Base-by-base conservation (phyloP, 2,113 vertebrate species). In the Pungitius pungitius region DNA sequence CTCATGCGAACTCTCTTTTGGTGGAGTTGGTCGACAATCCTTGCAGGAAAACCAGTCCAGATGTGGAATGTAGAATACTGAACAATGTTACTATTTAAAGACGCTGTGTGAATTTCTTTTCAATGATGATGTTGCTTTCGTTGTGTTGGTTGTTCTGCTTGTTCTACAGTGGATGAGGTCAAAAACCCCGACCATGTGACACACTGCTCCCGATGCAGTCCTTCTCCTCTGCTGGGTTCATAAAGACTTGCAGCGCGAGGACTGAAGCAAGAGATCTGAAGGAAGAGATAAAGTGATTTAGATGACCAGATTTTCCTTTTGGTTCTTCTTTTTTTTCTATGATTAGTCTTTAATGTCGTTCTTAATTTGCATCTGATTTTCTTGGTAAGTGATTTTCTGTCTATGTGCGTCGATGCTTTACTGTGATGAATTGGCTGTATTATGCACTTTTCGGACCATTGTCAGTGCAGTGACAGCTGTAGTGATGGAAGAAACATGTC, bases 1-100 rank as follows among this genome's bases (percentile, higher is more conserved):
- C 54, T 76, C 71, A 77, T 69, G 9, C 63, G 15, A 80, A 73
- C 84, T 78, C 78, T 83, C 70, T 86, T 56, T 74, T 68, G 81
- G 81, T 85, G 84, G 85, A 87, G 81, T 78, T 83, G 76, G 82
- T 81, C 6, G 83, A 86, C 85, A 85, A 86, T 89, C 85, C 83
- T 69, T 77, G 69, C 75, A 87, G 87, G 87, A 88, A 52, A 26
- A 83, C 75, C 75, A 83, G 84, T 90, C 86, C 77, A 82, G 66
- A 80, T n/a, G 88, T 89, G 88, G 90, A 92, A 92, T 92, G 91
- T 92, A 89, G 89, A 86, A 84, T 89, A 87, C 75, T 65, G 80
- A 87, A 85, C 86, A 84, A 85, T 69, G 77, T 81, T 90, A 85
- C 49, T 22, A 87, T 89, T 52, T 81, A 80, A 87, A 83, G 83